A percentile compares a stretch with the other conserved stretches of the same genome.
These are phyloP conservation scores for Anastrepha obliqua DNA, from an alignment of 1,140 invertebrate genomes.

Conservation along the genomic window DNA sequence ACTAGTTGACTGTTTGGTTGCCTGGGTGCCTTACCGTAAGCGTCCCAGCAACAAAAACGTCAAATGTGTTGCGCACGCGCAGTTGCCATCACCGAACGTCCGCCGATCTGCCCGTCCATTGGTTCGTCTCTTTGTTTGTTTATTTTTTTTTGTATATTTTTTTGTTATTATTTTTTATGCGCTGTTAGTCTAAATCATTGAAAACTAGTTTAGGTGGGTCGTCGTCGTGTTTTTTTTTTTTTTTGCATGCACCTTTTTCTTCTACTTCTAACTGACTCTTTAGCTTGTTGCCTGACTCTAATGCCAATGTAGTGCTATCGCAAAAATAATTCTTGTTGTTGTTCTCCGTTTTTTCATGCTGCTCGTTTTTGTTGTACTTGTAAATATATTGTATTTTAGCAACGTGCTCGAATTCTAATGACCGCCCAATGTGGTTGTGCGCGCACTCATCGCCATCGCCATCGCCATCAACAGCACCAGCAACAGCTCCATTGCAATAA, in stretches of 20 bases:
- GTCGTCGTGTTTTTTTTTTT: conserved; percentile 53
- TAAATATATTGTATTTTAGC: conserved; percentile 54
- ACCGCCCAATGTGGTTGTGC: conserved; percentile 74
- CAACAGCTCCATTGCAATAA: conserved; percentile 1
- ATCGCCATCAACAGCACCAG: conserved; percentile 16
- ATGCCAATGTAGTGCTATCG: background rate
- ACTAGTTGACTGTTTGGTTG: conserved; percentile 1
- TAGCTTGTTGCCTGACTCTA: conserved; percentile 6
- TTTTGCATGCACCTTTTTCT: background rate
- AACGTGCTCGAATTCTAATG: conserved; percentile 70
- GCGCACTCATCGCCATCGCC: conserved; percentile 70
- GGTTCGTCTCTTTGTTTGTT: background rate
- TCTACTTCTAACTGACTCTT: background rate
- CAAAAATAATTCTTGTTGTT: conserved; percentile 60
- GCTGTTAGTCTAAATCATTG: conserved; percentile 64
- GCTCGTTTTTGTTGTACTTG: conserved; percentile 63
- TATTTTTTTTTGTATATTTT: too few relatives aligned
- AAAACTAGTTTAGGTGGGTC: conserved; percentile 73
- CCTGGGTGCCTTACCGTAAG: background rate
- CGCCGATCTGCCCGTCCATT: conserved; percentile 21
- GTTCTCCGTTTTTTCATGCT: background rate
- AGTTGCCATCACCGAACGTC: background rate
- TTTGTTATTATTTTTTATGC: background rate
- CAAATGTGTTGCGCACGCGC: conserved; percentile 37
- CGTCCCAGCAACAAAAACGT: background rate